Conservation (phyloP, 2,888 invertebrate species). For the Isoperla grammatica region DNA sequence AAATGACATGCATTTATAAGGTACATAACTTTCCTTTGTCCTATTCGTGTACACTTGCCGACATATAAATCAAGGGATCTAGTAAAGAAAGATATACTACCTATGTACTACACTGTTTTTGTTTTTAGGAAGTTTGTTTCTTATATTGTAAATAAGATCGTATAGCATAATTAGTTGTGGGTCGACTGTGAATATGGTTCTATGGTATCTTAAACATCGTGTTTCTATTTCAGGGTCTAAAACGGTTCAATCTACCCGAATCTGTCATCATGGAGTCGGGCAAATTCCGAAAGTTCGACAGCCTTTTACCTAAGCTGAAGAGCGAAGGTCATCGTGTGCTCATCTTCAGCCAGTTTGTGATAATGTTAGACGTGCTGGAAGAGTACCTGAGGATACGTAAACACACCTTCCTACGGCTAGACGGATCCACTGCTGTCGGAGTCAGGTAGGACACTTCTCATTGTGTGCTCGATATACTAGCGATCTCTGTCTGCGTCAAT, state of each 20-base stretch:
- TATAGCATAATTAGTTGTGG: no score
- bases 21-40: no score
- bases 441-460: conserved; percentile 59
- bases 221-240: conserved; percentile 31
- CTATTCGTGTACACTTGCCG: no score
- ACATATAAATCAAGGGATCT: no score
- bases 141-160: no score
- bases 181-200: no score
- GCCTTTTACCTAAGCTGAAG: conserved; percentile 67
- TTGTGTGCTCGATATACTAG: no score
- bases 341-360: conserved; percentile 94
- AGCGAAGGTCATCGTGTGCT: conserved; percentile 73
- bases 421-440: conserved; percentile 83
- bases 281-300: conserved; percentile 77
- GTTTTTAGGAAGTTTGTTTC: background rate
- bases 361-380: conserved; percentile 90
- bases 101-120: conserved; percentile 2
- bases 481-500: no score
- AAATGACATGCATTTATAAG: conserved; percentile 61
- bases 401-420: conserved; percentile 73
- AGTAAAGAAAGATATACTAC: no score
- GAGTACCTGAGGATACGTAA: conserved; percentile 72
- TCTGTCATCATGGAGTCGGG: conserved; percentile 74
- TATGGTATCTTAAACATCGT: no score
- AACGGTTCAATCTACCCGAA: conserved; percentile 51